Percentiles rank a stretch among this genome's conserved stretches.
Conservation (phyloP, 2,888 invertebrate species). For the Agrotis exclamationis region DNA sequence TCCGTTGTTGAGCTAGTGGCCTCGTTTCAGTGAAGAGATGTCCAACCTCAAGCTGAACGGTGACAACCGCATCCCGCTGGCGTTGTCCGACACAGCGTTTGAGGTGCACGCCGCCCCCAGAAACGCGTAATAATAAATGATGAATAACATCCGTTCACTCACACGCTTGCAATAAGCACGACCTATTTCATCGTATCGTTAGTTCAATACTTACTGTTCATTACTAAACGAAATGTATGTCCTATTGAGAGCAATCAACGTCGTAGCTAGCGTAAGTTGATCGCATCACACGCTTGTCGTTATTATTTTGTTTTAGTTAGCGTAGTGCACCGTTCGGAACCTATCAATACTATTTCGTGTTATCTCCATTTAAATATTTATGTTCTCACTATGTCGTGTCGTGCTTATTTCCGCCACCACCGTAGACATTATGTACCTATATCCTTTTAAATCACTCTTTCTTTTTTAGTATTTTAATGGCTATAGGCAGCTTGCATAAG, state of each 20-base stretch:
- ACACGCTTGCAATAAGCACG: constrained; percentile 74
- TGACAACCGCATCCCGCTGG: constrained; percentile 89
- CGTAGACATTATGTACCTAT: constrained; percentile 33
- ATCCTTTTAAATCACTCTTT: constrained; percentile 8
- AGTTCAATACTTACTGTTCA: constrained; percentile 29
- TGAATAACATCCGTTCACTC: constrained; percentile 70
- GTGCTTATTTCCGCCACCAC: constrained; percentile 30
- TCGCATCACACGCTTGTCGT: constrained; percentile 63
- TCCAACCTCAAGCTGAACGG: constrained; percentile 89
- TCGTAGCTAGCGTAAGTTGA: constrained; percentile 49
- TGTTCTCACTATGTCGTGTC: constrained; percentile 32
- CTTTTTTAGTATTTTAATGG: constrained; percentile 26
- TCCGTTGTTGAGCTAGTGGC: constrained; percentile 68
- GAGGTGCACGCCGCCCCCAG: constrained; percentile 90
- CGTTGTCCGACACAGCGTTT: constrained; percentile 89
- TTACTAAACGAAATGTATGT: constrained; percentile 24
- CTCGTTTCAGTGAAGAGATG: constrained; percentile 90
- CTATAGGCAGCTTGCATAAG: neutral
- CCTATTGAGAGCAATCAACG: constrained; percentile 22
- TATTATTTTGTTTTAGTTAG: constrained; percentile 34
- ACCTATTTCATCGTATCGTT: constrained; percentile 55
- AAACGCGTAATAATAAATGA: constrained; percentile 85
- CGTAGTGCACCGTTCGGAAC: constrained; percentile 48
- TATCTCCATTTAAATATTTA: constrained; percentile 29
- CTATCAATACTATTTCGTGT: constrained; percentile 35